These are phyloP conservation scores for Craterocephalus amniculus DNA, from an alignment of 2,797 vertebrate species.

Conservation along the genomic window DNA sequence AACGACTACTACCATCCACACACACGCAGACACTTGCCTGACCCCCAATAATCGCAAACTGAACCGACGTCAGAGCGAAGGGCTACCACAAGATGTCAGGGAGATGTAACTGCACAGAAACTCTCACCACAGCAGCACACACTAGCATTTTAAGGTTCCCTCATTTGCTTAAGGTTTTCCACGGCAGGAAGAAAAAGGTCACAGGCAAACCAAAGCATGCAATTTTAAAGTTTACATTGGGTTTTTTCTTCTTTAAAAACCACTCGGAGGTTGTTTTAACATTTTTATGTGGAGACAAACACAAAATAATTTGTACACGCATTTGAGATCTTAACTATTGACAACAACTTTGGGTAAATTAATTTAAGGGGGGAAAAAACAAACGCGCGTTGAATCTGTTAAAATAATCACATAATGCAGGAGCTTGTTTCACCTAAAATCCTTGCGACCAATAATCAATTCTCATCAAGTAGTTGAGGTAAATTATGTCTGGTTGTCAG, in stretches of 20 bases:
- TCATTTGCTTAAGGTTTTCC: constrained; percentile 65
- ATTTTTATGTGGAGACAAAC: not conserved
- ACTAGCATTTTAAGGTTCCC: constrained; percentile 34
- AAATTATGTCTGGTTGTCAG: constrained; percentile 38
- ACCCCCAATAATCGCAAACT: constrained; percentile 57
- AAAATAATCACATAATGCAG: not conserved
- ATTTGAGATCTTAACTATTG: not conserved
- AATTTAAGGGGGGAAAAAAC: not conserved
- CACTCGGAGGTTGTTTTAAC: not conserved
- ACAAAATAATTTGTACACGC: not conserved
- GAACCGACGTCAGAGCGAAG: constrained; percentile 47
- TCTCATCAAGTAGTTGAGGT: not conserved
- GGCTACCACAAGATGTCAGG: constrained; percentile 61
- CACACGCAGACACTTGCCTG: constrained; percentile 34
- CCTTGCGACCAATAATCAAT: constrained; percentile 1
- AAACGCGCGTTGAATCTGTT: not conserved
- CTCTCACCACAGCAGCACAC: constrained; percentile 37
- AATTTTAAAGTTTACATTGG: constrained; percentile 15
- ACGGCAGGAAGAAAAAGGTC: constrained; percentile 60
- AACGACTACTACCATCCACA: constrained; percentile 73
- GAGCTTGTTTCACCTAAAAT: not conserved
- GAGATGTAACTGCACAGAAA: constrained; percentile 39
- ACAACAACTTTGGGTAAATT: not conserved
- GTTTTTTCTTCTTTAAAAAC: constrained; percentile 8
- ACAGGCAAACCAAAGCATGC: constrained; percentile 19